Conservation (phyloP, 2,113 vertebrate species). For the Noturus placidus region DNA sequence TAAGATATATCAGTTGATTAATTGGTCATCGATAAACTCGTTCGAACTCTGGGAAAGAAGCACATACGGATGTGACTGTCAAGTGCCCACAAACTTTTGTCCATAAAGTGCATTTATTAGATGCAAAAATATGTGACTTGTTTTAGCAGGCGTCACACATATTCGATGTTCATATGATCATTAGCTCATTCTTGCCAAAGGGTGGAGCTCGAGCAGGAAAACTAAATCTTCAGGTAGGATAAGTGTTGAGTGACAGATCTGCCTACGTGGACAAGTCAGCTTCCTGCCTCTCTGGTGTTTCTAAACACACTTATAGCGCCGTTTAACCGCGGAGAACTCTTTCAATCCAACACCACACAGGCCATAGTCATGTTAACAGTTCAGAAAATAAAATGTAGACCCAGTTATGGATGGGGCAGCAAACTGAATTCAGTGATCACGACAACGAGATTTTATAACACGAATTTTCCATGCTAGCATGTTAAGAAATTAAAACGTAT, state of each 20-base stretch:
- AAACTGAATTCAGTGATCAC: neutral
- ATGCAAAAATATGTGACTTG: neutral
- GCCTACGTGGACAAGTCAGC: conserved; percentile 40
- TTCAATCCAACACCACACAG: neutral
- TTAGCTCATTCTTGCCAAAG: conserved; percentile 25
- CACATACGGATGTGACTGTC: neutral
- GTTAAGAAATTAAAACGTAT: neutral
- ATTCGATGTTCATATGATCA: neutral
- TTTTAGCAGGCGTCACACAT: neutral
- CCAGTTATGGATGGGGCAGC: no score
- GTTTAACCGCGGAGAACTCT: neutral
- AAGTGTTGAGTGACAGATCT: conserved; percentile 31
- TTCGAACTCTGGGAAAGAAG: neutral
- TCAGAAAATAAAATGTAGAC: neutral
- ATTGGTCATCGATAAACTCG: no score
- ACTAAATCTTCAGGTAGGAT: neutral
- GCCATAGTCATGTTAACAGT: neutral
- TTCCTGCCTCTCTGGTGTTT: neutral
- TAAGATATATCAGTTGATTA: no score
- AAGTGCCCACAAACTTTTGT: neutral
- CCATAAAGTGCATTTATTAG: neutral
- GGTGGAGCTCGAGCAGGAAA: conserved; percentile 20
- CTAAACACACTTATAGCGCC: neutral
- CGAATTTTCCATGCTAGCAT: neutral
- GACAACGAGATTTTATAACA: neutral